Percentiles rank a stretch among this genome's conserved stretches.
Conservation (phyloP, 2,888 invertebrate genomes). For the Stenoptilia bipunctidactyla region DNA sequence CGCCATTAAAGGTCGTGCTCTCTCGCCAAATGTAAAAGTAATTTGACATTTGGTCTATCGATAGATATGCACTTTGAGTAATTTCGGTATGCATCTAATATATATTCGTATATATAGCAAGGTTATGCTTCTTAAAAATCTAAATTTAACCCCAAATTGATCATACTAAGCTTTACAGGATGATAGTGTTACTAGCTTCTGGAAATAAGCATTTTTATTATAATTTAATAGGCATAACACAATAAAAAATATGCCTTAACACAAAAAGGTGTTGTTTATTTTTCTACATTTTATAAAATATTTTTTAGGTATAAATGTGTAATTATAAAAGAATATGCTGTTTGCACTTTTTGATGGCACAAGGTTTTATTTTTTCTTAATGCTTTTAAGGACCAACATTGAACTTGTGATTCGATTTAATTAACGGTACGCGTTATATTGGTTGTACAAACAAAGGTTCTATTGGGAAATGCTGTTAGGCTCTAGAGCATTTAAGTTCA, state of each 20-base stretch:
- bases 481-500: constrained; percentile 37
- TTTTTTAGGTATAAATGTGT: constrained; percentile 15
- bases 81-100: too few relatives aligned
- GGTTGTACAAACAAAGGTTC: constrained; percentile 21
- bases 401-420: constrained; percentile 18
- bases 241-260: constrained; percentile 10
- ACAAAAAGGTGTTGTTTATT: constrained; percentile 16
- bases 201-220: too few relatives aligned
- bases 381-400: constrained; percentile 21
- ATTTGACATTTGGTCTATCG: too few relatives aligned
- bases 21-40: too few relatives aligned
- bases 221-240: constrained; percentile 9
- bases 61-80: too few relatives aligned
- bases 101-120: too few relatives aligned
- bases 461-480: constrained; percentile 17
- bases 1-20: too few relatives aligned
- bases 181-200: too few relatives aligned
- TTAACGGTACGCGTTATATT: constrained; percentile 11
- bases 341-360: constrained; percentile 19
- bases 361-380: constrained; percentile 16
- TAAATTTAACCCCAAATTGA: too few relatives aligned
- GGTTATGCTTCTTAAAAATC: too few relatives aligned
- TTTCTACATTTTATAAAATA: constrained; percentile 21
- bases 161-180: too few relatives aligned
- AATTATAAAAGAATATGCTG: constrained; percentile 13